These are phyloP conservation scores for Candoia aspera DNA, from an alignment of 2,113 vertebrate species.

Conservation along the genomic window DNA sequence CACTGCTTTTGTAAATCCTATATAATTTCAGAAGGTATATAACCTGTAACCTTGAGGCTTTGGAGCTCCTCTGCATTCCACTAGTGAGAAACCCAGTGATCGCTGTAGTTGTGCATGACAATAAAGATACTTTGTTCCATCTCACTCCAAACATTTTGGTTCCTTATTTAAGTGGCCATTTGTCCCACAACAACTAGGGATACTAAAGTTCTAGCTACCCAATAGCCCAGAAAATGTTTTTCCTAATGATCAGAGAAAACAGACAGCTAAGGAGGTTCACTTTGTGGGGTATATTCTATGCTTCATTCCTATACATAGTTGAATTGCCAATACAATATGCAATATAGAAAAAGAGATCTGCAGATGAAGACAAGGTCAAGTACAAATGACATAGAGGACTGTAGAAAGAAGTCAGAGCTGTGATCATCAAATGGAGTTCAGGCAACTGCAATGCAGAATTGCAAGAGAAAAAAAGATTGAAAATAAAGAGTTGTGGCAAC, in stretches of 20 bases:
- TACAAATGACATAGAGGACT: constrained; percentile 13
- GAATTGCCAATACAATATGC: constrained; percentile 17
- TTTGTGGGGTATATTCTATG: constrained; percentile 25
- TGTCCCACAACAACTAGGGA: neutral
- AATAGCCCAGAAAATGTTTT: neutral
- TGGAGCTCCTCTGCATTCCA: neutral
- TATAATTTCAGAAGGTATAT: too few species aligned
- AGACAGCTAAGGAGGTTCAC: constrained; percentile 19
- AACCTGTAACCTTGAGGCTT: too few species aligned
- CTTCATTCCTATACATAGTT: neutral
- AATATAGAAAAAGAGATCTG: constrained; percentile 1
- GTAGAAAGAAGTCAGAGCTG: neutral
- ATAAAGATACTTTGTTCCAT: neutral
- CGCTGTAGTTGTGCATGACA: neutral
- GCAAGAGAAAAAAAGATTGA: neutral
- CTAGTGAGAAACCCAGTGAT: neutral
- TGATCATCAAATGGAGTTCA: neutral
- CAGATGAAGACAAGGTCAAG: neutral
- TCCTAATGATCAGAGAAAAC: neutral
- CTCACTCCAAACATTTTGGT: neutral
- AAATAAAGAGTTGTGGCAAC: constrained; percentile 18
- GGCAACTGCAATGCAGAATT: neutral
- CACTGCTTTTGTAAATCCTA: too few species aligned
- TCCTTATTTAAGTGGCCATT: neutral
- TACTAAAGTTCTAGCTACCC: neutral